phyloP scores from a whole-genome alignment of 2,113 vertebrate species.

The Otis tarda region DNA sequence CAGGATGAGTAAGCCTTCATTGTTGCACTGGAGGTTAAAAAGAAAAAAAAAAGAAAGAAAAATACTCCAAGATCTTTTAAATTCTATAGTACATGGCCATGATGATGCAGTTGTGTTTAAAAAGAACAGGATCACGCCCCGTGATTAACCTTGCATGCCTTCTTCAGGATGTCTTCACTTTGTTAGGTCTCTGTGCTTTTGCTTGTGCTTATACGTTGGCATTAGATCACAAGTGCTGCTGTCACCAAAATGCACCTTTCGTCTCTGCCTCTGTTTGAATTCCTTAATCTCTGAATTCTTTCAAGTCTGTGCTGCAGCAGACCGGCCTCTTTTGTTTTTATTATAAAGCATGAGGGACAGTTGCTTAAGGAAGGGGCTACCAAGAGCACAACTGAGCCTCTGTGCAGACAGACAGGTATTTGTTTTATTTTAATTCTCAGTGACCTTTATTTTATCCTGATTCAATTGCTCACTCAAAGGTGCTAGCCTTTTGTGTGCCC shows the following conservation, averaged over 20 bases:
- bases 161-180: not conserved
- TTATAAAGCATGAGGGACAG: not conserved
- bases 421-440: conserved; percentile 9
- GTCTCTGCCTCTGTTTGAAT: not conserved
- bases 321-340: not conserved
- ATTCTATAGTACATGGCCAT: fast-evolving
- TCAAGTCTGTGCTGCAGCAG: not conserved
- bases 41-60: not conserved
- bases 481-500: not conserved
- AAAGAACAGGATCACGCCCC: not conserved
- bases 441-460: not conserved
- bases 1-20: not conserved
- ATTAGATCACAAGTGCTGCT: not conserved
- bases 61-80: not conserved
- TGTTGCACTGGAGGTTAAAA: not conserved
- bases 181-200: not conserved
- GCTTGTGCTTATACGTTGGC: not conserved
- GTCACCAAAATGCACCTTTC: not conserved
- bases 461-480: not conserved
- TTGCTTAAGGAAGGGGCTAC: not conserved
- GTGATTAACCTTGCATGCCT: not conserved
- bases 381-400: not conserved
- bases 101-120: not conserved
- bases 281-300: not conserved
- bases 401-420: not conserved